phyloP scores from a whole-genome alignment of 1,140 invertebrate species.

The Hermetia illucens region DNA sequence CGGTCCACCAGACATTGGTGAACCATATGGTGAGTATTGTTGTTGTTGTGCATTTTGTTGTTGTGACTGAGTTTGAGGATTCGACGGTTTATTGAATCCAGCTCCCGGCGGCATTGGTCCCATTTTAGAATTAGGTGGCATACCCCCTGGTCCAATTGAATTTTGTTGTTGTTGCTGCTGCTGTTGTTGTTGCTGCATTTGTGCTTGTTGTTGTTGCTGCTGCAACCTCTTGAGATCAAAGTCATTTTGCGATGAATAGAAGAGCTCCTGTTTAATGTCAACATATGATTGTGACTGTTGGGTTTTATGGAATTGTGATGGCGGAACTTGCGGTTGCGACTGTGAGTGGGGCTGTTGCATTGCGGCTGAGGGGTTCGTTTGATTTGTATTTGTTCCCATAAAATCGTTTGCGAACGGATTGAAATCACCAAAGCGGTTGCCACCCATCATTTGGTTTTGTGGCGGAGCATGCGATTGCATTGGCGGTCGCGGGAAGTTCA shows the following conservation, averaged over 20 bases:
- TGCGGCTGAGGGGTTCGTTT: conserved; percentile 11
- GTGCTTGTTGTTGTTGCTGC: conserved; percentile 20
- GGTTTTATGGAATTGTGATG: conserved; percentile 27
- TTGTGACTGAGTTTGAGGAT: conserved; percentile 1
- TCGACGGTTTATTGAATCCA: conserved; percentile 23
- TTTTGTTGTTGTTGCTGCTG: conserved; percentile 19
- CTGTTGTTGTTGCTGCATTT: conserved; percentile 17
- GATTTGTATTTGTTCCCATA: conserved; percentile 15
- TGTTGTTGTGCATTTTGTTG: conserved; percentile 31
- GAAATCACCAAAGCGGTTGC: conserved; percentile 22
- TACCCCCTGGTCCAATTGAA: background rate
- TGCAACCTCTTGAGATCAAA: conserved; percentile 30
- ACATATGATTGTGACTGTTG: conserved; percentile 18
- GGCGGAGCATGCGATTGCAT: conserved; percentile 23
- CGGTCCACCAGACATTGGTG: conserved; percentile 40
- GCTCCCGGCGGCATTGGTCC: conserved; percentile 11
- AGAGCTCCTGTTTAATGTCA: conserved; percentile 29
- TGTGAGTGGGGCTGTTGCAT: background rate
- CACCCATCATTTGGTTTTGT: conserved; percentile 14
- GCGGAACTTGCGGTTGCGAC: conserved; percentile 24
- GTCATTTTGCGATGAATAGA: conserved; percentile 28
- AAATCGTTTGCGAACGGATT: conserved; percentile 13
- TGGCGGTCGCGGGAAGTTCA: conserved; percentile 28
- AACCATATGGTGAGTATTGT: conserved; percentile 54
- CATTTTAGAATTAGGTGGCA: conserved; percentile 8